Percentiles rank a stretch among this genome's conserved stretches.
Conservation (phyloP, 1,140 invertebrate species). For the Eubasilissa regina region DNA sequence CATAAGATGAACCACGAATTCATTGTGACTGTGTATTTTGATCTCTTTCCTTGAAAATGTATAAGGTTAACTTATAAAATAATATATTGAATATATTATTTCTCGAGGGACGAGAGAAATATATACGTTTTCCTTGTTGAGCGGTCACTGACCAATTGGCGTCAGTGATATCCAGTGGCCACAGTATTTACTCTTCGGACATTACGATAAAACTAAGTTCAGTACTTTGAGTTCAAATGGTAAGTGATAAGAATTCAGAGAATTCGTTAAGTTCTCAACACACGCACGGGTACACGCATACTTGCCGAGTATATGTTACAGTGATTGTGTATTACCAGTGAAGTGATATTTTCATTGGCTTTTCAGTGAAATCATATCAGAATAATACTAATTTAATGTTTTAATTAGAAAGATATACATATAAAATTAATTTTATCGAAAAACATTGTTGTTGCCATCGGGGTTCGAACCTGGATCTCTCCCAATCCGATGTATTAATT, state of each 20-base stretch:
- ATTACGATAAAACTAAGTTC: neutral
- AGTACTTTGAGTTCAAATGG: conserved; percentile 1
- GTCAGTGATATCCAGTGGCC: neutral
- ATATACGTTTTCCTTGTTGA: neutral
- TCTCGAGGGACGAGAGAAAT: neutral
- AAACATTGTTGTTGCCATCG: too few species aligned
- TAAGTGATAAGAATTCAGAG: neutral
- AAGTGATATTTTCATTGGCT: too few species aligned
- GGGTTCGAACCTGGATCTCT: too few species aligned
- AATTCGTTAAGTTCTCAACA: neutral
- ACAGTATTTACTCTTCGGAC: conserved; percentile 9
- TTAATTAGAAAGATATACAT: too few species aligned
- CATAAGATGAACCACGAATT: conserved; percentile 32
- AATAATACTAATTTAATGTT: too few species aligned
- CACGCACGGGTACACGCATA: too few species aligned
- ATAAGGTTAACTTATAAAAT: neutral
- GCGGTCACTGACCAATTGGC: conserved; percentile 37
- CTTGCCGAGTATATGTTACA: too few species aligned
- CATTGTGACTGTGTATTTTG: neutral
- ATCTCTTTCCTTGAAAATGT: neutral
- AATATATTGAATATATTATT: neutral
- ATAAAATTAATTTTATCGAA: too few species aligned
- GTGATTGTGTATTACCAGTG: too few species aligned
- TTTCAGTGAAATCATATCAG: too few species aligned
- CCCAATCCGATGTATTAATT: too few species aligned